Percentiles rank a stretch among this genome's conserved stretches.
These are phyloP conservation scores for Amphiura filiformis DNA, from an alignment of 35 echinoderm and acorn worm genomes.

Conservation along the genomic window DNA sequence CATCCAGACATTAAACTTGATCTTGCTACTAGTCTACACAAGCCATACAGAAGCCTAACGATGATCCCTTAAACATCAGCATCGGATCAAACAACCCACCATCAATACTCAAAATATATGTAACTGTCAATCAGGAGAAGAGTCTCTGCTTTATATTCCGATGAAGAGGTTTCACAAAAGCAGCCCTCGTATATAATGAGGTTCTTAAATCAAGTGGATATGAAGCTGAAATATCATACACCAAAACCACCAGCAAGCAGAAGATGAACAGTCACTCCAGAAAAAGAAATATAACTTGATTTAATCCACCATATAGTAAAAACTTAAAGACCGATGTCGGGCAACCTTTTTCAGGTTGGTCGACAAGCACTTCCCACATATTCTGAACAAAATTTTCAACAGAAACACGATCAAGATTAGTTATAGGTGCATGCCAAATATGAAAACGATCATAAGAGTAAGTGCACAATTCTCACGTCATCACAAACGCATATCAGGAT, in stretches of 20 bases:
- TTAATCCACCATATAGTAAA: constrained; percentile 1
- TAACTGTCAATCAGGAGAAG: too few relatives aligned
- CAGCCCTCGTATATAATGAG: not conserved
- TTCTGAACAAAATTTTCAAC: not conserved
- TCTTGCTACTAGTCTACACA: too few relatives aligned
- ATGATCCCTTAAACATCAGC: too few relatives aligned
- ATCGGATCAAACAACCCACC: too few relatives aligned
- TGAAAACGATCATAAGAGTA: too few relatives aligned
- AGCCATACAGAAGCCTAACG: too few relatives aligned
- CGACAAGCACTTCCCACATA: not conserved
- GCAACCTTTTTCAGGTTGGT: not conserved
- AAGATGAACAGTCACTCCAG: not conserved
- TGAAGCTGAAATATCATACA: not conserved
- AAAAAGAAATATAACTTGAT: not conserved
- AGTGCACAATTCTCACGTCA: too few relatives aligned
- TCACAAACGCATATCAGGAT: too few relatives aligned
- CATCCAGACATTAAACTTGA: too few relatives aligned
- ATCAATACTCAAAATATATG: too few relatives aligned
- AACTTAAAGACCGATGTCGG: not conserved
- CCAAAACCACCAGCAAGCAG: not conserved
- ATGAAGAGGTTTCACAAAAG: not conserved
- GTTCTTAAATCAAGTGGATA: not conserved
- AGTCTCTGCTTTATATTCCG: too few relatives aligned
- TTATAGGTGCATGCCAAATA: too few relatives aligned
- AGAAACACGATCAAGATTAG: not conserved